Evolutionary conservation across 1,140 invertebrate species (phyloP), one percentile per base, ranked within the genome.

Genomic region (Chrysopa pallens): DNA sequence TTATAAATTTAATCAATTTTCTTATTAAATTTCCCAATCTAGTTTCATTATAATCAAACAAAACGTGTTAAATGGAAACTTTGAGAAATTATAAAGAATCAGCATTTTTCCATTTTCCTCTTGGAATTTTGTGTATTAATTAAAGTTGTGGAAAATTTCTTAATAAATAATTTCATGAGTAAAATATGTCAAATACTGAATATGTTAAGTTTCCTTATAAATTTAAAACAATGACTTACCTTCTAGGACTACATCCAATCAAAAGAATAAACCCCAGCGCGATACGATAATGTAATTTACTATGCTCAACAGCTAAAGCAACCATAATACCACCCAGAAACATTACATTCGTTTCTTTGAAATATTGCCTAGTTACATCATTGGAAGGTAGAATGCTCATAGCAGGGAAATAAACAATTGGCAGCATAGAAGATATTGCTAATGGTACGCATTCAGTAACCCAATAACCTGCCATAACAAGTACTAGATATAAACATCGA

Each of bases 381-480:
- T 56, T 60, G 35, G 55, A 64, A 42, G 53, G 48, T 31, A 67
- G 48, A 28, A 77, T 50, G 1, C 67, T 70, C 1, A 74, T 52
- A 3, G 68, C 8, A 1, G 80, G 79, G 46, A 78, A 78, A 6
- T 80, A 55, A 2, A 76, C 58, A 0, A 82, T 47, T 0, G 80
- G 80, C 3, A 84, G 45, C 3, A 83, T 61, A 1, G 78, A 64
- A 0, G 79, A 81, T 1, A 81, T 56, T 1, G 73, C 58, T 31
- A 81, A 59, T 1, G 79, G 78, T 2, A 82, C 48, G 1, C 68
- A 66, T 56, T 83, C 75, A 1, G 69, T 68, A 47, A 76, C 61
- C 78, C 78, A 84, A 48, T 68, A 82, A 1, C 73, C 52, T 4
- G 66, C 66, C 64, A 78, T 78, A 6, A 82, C 31, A 1, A 76